Percentiles rank a stretch among this genome's conserved stretches.
phyloP scores from a whole-genome alignment of 2,113 vertebrate species.

The Oryzias curvinotus region DNA sequence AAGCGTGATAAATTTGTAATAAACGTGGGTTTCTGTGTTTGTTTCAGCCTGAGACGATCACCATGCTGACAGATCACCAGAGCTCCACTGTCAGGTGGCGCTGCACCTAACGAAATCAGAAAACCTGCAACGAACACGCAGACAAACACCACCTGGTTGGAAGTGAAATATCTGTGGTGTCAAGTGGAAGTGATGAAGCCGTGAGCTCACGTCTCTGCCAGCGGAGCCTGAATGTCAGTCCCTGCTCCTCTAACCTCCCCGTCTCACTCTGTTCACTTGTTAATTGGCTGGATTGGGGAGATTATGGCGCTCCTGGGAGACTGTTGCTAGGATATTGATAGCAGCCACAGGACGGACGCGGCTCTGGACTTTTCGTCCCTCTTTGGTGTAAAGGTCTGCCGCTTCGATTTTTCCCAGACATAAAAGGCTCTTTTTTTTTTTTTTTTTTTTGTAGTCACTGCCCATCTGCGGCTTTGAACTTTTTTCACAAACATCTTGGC shows the following conservation, averaged over 20 bases:
- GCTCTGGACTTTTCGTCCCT: constrained; percentile 31
- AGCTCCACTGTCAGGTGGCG: constrained; percentile 41
- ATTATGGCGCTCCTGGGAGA: constrained; percentile 53
- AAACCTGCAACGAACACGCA: constrained; percentile 25
- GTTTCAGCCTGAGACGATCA: neutral
- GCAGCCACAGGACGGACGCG: constrained; percentile 29
- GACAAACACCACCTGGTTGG: constrained; percentile 36
- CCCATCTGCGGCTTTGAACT: neutral
- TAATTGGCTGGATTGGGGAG: constrained; percentile 65
- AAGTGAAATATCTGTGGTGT: constrained; percentile 34
- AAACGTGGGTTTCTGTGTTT: neutral
- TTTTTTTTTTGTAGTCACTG: too few species aligned
- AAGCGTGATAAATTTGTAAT: too few species aligned
- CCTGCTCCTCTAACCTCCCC: constrained; percentile 7
- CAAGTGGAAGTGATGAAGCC: constrained; percentile 37
- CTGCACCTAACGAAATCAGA: constrained; percentile 49
- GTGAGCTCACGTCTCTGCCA: constrained; percentile 25
- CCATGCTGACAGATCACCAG: constrained; percentile 34
- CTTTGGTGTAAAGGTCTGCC: constrained; percentile 34
- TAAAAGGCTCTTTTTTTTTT: neutral
- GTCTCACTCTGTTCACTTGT: constrained; percentile 13
- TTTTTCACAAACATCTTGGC: neutral
- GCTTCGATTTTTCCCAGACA: constrained; percentile 26
- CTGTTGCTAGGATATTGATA: constrained; percentile 60
- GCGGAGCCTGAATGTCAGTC: constrained; percentile 8